Evolutionary conservation across 1,140 invertebrate genomes (phyloP).

Genomic region (Diprion similis): DNA sequence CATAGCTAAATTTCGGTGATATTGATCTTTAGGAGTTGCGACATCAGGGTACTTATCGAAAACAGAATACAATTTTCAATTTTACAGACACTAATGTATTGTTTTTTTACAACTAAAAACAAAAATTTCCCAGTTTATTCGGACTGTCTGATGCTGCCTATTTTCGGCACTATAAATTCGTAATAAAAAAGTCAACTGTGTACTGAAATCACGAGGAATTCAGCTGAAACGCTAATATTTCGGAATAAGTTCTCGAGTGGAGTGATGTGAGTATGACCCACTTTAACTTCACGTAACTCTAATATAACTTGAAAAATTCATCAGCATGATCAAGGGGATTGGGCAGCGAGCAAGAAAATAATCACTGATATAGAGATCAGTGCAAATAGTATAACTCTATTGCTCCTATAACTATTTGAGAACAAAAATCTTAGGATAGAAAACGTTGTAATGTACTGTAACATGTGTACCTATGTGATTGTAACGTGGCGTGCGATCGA

Average conservation of each 20-base stretch:
- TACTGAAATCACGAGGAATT: neutral
- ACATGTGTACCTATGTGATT: conserved; percentile 41
- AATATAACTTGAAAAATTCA: conserved; percentile 20
- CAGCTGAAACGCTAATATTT: neutral
- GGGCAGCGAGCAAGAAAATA: neutral
- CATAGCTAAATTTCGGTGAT: too few species aligned
- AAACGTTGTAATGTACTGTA: conserved; percentile 33
- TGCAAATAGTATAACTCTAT: neutral
- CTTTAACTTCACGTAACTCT: neutral
- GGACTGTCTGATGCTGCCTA: too few species aligned
- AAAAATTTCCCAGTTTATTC: too few species aligned
- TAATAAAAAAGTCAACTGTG: too few species aligned
- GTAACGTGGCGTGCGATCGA: conserved; percentile 31
- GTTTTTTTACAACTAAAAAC: too few species aligned
- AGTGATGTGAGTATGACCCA: neutral
- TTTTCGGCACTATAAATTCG: too few species aligned
- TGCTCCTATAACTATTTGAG: conserved; percentile 25
- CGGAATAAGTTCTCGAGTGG: neutral
- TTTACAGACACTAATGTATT: too few species aligned
- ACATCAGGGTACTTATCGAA: too few species aligned
- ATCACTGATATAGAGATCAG: neutral
- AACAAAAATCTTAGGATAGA: conserved; percentile 17
- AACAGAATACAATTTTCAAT: too few species aligned
- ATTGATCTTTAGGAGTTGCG: too few species aligned
- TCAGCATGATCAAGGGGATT: conserved; percentile 18